Percentiles rank a stretch among this genome's conserved stretches.
Evolutionary conservation across 92 coral and sea anemone species (phyloP).

Genomic region (Epizoanthus rinbou): DNA sequence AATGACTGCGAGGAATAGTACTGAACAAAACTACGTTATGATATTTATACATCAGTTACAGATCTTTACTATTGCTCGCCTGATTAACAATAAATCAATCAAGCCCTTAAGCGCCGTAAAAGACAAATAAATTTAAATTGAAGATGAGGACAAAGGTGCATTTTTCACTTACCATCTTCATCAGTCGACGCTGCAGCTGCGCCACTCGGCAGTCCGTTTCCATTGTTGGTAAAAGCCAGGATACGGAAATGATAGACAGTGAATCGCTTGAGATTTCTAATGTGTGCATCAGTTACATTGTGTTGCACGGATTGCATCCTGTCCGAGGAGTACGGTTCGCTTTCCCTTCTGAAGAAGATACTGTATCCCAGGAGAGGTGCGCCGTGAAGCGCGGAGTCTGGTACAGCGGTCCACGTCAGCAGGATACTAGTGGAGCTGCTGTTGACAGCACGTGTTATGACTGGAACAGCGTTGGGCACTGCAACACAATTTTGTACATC

Average conservation of each 20-base stretch:
- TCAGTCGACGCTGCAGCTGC: constrained; percentile 18
- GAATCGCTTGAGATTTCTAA: constrained; percentile 42
- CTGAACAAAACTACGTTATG: too few relatives aligned
- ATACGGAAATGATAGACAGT: constrained; percentile 37
- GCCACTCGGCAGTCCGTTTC: constrained; percentile 31
- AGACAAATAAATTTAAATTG: too few relatives aligned
- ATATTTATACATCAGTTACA: too few relatives aligned
- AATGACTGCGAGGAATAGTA: too few relatives aligned
- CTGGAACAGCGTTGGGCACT: constrained; percentile 50
- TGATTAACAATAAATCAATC: too few relatives aligned
- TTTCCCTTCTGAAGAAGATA: constrained; percentile 31
- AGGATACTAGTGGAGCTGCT: constrained; percentile 56
- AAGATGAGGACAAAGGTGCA: not conserved
- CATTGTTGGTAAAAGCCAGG: constrained; percentile 26
- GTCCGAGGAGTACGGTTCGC: constrained; percentile 21
- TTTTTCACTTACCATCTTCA: constrained; percentile 27
- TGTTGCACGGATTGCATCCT: constrained; percentile 14
- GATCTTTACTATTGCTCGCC: too few relatives aligned
- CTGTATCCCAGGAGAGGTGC: constrained; percentile 47
- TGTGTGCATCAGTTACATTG: constrained; percentile 15
- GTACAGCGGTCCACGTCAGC: constrained; percentile 42
- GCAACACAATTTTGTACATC: not conserved
- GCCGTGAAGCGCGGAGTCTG: constrained; percentile 4
- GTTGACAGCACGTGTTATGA: constrained; percentile 28
- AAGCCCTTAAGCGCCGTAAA: too few relatives aligned